Base-by-base conservation (phyloP, 1,140 invertebrate genomes). In the Drosophila grimshawi region DNA sequence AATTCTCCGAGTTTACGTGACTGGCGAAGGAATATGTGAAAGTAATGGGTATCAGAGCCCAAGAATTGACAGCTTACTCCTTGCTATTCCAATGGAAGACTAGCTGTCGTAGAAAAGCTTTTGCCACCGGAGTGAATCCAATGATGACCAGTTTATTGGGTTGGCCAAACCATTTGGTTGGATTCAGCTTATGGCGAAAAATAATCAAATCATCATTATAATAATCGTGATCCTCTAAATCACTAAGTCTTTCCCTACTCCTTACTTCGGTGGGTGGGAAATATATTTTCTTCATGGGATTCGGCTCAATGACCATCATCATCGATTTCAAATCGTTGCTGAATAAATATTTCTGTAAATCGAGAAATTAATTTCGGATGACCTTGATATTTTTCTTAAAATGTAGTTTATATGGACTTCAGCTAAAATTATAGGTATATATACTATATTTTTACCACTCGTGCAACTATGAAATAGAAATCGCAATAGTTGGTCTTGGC, bases 221-320 rank as follows among this genome's bases (percentile, higher is more conserved):
- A 7, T 52, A 85, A 8, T 89, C 33, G 7, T 53, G 29, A 0
- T 5, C 11, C 0, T 62, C 55, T 4, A 81, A 35, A 4, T 11
- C 51, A 0, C n/a, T 5, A 11, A 3, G 1, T 5, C 29, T 2
- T 8, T 3, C 0, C 2, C 5, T 19, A 3, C 5, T 19, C 3
- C 7, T 29, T 3, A 1, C 3, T 33, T 8, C 4, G 5, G 10
- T 2, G 0, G 3, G 6, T 11, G 30, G 10, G 33, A 43, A 60
- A 2, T 2, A 27, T 5, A 52, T 19, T 43, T 68, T 68, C 52
- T 88, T 81, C 4, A 32, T 46, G 1, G 67, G 11, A 0, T 52
- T 73, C 0, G 90, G 77, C 52, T 91, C 90, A 0, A 92, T n/a
- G 4, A 76, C 65, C 76, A 90, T 85, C 90, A 92, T 92, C 51